phyloP scores from a whole-genome alignment of 2,888 invertebrate species.

The Drosophila trichaetosa region DNA sequence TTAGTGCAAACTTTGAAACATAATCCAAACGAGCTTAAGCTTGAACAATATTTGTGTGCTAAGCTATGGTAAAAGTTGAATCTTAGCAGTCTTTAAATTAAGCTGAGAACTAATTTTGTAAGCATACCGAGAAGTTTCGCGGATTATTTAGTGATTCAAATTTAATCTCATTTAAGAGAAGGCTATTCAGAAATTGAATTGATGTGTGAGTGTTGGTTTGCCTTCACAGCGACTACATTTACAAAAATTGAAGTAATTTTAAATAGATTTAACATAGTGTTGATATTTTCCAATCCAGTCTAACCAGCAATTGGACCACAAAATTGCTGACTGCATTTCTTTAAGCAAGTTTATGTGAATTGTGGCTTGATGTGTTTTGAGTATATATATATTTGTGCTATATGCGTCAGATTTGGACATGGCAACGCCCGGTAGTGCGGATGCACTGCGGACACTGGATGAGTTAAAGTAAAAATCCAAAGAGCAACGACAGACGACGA shows the following conservation, averaged over 20 bases:
- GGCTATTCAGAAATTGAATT: not conserved
- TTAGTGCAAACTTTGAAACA: too few species aligned
- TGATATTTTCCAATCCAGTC: constrained; percentile 9
- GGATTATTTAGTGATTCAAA: not conserved
- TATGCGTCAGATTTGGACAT: constrained; percentile 24
- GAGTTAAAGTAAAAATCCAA: constrained; percentile 25
- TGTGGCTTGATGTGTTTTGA: constrained; percentile 18
- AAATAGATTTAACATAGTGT: constrained; percentile 1
- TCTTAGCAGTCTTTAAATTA: not conserved
- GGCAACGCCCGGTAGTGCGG: constrained; percentile 41
- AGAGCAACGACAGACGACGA: constrained; percentile 10
- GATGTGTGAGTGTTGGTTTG: not conserved
- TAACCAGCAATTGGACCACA: constrained; percentile 5
- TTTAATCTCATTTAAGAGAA: not conserved
- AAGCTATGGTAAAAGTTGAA: not conserved
- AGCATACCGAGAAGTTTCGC: not conserved
- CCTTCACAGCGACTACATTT: not conserved
- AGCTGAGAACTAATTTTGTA: not conserved
- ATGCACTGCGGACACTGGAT: constrained; percentile 19
- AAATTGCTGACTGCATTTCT: constrained; percentile 32
- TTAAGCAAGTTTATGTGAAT: constrained; percentile 26
- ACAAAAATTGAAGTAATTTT: constrained; percentile 11
- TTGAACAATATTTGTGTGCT: not conserved
- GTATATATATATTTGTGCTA: constrained; percentile 9
- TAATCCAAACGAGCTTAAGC: not conserved